A percentile compares a stretch with the other conserved stretches of the same genome.
These are phyloP conservation scores for Seriola dumerili DNA, from an alignment of 2,113 vertebrate genomes.

Conservation along the genomic window DNA sequence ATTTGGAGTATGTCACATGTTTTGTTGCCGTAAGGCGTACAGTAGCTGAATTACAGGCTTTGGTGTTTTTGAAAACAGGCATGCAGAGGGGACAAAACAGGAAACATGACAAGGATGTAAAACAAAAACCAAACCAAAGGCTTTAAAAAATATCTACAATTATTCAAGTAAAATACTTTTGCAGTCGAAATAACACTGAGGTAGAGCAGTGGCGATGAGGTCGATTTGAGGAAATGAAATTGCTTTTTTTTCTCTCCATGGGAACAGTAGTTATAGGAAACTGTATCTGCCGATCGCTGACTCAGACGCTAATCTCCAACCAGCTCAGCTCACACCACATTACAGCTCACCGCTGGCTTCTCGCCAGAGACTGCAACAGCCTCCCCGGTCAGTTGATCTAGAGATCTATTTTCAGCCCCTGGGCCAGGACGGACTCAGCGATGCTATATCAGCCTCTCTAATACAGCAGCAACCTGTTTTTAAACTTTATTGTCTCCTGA, in stretches of 20 bases:
- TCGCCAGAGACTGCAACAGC: neutral
- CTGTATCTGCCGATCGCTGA: slow-evolving; percentile 27
- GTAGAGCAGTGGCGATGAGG: neutral
- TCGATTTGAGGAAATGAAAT: neutral
- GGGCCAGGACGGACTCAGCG: slow-evolving; percentile 24
- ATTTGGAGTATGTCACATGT: neutral
- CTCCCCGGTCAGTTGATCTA: slow-evolving; percentile 45
- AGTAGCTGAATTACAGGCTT: neutral
- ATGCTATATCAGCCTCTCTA: slow-evolving; percentile 12
- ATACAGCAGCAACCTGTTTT: slow-evolving; percentile 20
- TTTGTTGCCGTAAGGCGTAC: neutral
- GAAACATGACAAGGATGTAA: neutral
- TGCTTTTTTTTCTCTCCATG: neutral
- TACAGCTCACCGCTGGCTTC: slow-evolving; percentile 27
- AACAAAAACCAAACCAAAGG: neutral
- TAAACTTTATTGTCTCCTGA: neutral
- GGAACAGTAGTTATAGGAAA: neutral
- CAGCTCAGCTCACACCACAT: slow-evolving; percentile 19
- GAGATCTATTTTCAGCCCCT: slow-evolving; percentile 51
- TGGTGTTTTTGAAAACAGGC: neutral
- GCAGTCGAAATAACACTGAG: neutral
- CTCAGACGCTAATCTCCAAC: slow-evolving; percentile 44
- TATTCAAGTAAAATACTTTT: neutral
- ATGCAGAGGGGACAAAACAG: neutral
- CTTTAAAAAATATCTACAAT: neutral